These are phyloP conservation scores for Crotalus tigris DNA, from an alignment of 2,113 vertebrate species.

Conservation along the genomic window DNA sequence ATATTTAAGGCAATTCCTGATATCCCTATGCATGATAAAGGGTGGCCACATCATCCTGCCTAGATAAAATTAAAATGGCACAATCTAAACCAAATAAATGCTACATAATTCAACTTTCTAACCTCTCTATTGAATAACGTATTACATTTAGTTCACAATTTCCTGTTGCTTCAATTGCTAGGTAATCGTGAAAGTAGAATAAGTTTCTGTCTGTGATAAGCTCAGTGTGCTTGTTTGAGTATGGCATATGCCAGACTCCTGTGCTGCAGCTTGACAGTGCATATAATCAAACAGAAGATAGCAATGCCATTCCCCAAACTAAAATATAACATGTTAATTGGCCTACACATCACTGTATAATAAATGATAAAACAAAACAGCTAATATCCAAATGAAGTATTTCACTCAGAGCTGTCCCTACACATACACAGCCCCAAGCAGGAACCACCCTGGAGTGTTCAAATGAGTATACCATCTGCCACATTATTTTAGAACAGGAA, in stretches of 20 bases:
- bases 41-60: neutral
- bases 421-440: neutral
- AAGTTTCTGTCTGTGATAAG: neutral
- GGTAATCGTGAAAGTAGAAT: neutral
- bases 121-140: neutral
- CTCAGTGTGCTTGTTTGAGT: neutral
- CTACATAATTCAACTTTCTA: neutral
- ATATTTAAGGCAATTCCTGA: neutral
- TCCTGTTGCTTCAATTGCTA: neutral
- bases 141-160: neutral
- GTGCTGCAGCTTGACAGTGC: neutral
- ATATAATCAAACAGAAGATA: neutral
- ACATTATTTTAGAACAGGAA: slow-evolving; percentile 27
- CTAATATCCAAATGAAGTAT: neutral
- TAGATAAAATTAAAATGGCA: neutral
- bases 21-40: neutral
- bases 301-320: neutral
- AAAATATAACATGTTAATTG: neutral
- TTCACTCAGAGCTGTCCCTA: neutral
- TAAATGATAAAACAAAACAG: slow-evolving; percentile 2
- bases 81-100: neutral
- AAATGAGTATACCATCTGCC: slow-evolving; percentile 29
- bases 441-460: slow-evolving; percentile 8
- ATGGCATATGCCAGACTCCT: neutral
- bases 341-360: neutral